Conservation (phyloP, 2,888 invertebrate genomes). For the Spodoptera picta region DNA sequence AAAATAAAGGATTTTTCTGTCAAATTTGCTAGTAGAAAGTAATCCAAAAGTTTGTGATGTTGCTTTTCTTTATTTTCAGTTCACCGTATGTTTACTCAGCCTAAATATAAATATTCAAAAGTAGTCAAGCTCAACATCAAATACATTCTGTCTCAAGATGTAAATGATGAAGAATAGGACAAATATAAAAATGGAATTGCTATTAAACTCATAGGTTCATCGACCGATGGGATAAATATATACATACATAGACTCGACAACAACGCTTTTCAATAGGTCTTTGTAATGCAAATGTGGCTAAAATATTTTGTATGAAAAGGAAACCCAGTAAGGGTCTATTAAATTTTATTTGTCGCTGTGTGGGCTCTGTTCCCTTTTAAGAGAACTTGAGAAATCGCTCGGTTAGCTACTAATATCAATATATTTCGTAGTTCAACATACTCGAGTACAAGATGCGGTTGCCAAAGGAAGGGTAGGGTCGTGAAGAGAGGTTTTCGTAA, state of each 20-base stretch:
- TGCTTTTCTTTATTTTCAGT: too few relatives aligned
- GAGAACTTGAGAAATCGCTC: slow-evolving; percentile 47
- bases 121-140: too few relatives aligned
- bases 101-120: too few relatives aligned
- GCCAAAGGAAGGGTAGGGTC: neutral
- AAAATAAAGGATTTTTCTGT: too few relatives aligned
- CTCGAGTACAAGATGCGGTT: neutral
- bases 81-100: too few relatives aligned
- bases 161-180: too few relatives aligned
- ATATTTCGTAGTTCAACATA: slow-evolving; percentile 18
- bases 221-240: slow-evolving; percentile 11
- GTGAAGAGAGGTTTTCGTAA: too few relatives aligned
- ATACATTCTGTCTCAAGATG: neutral
- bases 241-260: slow-evolving; percentile 7
- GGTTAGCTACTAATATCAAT: slow-evolving; percentile 40
- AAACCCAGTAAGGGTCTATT: slow-evolving; percentile 49
- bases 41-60: too few relatives aligned
- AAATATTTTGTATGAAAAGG: slow-evolving; percentile 49
- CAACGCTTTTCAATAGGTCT: slow-evolving; percentile 36
- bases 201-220: slow-evolving; percentile 14
- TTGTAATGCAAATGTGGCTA: slow-evolving; percentile 52
- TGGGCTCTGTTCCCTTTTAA: slow-evolving; percentile 36
- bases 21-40: too few relatives aligned
- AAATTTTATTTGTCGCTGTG: slow-evolving; percentile 51
- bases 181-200: slow-evolving; percentile 4